phyloP scores from a whole-genome alignment of 2,113 vertebrate genomes.

The Dendropsophus ebraccatus region DNA sequence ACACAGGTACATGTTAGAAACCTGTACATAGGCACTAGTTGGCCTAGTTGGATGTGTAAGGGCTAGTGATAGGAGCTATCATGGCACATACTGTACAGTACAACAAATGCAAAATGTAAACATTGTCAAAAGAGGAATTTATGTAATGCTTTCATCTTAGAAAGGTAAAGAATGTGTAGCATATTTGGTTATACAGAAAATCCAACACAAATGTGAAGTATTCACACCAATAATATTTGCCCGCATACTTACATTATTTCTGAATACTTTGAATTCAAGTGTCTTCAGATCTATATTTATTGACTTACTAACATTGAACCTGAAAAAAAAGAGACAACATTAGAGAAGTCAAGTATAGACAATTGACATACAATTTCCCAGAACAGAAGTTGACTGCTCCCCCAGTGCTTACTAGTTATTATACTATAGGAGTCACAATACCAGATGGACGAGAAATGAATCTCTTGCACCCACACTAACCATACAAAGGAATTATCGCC shows the following conservation, averaged over 20 bases:
- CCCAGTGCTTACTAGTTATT: neutral
- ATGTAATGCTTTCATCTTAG: too few relatives aligned
- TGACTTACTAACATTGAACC: conserved; percentile 87
- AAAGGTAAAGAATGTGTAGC: neutral
- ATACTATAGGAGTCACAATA: neutral
- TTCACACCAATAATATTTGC: neutral
- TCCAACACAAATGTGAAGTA: too few relatives aligned
- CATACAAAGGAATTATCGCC: neutral
- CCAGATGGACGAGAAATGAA: neutral
- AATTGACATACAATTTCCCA: too few relatives aligned
- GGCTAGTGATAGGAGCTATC: too few relatives aligned
- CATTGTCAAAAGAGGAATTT: too few relatives aligned
- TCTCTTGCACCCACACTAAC: neutral
- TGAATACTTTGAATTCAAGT: conserved; percentile 90
- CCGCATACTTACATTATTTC: conserved; percentile 85
- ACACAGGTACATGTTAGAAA: too few relatives aligned
- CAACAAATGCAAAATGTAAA: too few relatives aligned
- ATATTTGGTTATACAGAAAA: too few relatives aligned
- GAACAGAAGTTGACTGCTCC: neutral
- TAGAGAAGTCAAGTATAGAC: neutral
- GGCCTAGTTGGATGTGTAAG: too few relatives aligned
- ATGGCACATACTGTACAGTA: too few relatives aligned
- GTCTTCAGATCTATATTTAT: conserved; percentile 85
- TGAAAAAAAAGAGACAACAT: conserved; percentile 68
- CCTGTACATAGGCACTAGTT: too few relatives aligned